Base-by-base conservation (phyloP, 2,113 vertebrate species). In the Mesembrinibis cayennensis region DNA sequence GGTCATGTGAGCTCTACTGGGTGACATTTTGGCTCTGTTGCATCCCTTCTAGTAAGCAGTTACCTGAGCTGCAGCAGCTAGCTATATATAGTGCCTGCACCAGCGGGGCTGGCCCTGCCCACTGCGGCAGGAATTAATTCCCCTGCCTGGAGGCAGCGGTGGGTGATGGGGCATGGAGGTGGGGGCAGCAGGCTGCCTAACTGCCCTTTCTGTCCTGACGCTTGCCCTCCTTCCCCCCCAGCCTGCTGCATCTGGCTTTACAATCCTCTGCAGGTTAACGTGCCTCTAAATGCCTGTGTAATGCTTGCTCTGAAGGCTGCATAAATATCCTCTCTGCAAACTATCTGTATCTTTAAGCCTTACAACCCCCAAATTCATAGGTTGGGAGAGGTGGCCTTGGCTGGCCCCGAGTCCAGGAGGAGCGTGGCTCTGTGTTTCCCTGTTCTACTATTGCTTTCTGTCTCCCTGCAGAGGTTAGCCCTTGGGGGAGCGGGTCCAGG, bases 81-180 rank as follows among this genome's bases (percentile, higher is more conserved):
- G 58, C 89, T 96, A 63, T 89, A 90, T 79, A 76, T 85, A 94
- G 89, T 42, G 66, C 56, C 49, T 95, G 90, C 61, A 30, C 16
- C 73, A 78, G 93, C n/a, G 3, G 45, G 27, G 63, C 77, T 83
- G 77, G 94, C 91, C 91, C 94, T 95, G 87, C 91, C 91, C 69
- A 86, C 92, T 95, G 92, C 53, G 23, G 85, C 93, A 93, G 42
- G 72, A 85, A 22, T 22, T 11, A 16, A 19, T 25, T 76, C 45
- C 55, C 65, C 62, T 30, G 59, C 23, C 69, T 59, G 66, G 45
- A 70, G 44, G n/a, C 72, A 70, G 85, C 2, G 0, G 52, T 30
- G 52, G 53, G 52, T 72, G 78, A 61, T 26, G 59, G 66, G 56
- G 32, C 23, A 36, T 3, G 3, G 38, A 53, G 19, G 36, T 23